Conservation (phyloP, 2,888 invertebrate species). For the Machimus atricapillus region DNA sequence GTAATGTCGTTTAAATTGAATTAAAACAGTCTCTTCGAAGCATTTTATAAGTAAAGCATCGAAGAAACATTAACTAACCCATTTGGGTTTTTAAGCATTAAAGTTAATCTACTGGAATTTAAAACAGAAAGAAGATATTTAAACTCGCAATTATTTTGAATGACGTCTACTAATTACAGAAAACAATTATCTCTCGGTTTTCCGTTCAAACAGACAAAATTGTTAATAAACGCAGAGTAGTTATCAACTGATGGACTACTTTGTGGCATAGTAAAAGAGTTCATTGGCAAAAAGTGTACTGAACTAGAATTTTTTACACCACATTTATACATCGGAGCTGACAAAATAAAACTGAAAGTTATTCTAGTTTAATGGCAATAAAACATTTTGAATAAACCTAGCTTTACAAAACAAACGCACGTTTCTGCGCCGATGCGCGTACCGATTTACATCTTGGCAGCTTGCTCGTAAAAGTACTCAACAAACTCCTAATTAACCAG, state of each 20-base stretch:
- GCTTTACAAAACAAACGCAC: neutral
- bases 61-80: no score
- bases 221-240: neutral
- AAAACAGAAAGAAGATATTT: no score
- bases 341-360: neutral
- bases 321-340: neutral
- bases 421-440: neutral
- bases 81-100: no score
- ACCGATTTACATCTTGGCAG: slow-evolving; percentile 1
- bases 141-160: neutral
- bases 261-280: neutral
- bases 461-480: slow-evolving; percentile 17
- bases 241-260: neutral
- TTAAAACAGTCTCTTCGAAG: no score
- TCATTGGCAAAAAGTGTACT: neutral
- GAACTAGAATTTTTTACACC: neutral
- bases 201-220: neutral
- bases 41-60: no score
- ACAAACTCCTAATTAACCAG: slow-evolving; percentile 28
- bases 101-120: no score
- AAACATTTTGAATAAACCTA: neutral
- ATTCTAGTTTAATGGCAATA: neutral
- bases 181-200: neutral
- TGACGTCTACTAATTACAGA: neutral
- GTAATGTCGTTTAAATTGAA: no score